These are phyloP conservation scores for Prolemur simus DNA, from an alignment of 2,113 vertebrate genomes.

Conservation along the genomic window DNA sequence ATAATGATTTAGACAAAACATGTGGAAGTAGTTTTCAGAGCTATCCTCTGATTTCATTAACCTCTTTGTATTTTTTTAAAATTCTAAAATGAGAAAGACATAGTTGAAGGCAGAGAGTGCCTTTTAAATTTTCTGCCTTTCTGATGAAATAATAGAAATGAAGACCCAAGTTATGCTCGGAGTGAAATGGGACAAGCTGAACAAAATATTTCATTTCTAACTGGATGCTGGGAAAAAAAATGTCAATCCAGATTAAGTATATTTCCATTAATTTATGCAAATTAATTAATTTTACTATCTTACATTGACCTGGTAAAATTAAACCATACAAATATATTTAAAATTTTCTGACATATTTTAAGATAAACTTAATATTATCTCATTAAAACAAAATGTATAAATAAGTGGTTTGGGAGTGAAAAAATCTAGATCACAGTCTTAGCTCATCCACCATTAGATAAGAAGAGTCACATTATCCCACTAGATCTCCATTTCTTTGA, in stretches of 20 bases:
- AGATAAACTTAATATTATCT: neutral
- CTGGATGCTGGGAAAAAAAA: neutral
- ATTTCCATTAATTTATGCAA: neutral
- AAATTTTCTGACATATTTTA: neutral
- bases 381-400: neutral
- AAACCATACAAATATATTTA: neutral
- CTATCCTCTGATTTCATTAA: neutral
- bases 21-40: neutral
- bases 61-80: neutral
- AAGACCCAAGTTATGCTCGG: neutral
- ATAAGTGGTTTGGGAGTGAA: neutral
- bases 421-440: neutral
- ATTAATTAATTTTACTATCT: constrained; percentile 39
- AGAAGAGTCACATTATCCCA: neutral
- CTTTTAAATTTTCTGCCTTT: constrained; percentile 10
- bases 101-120: neutral
- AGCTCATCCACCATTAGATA: neutral
- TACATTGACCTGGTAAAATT: neutral
- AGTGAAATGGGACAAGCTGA: neutral
- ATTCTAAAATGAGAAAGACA: neutral
- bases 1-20: neutral
- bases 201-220: neutral
- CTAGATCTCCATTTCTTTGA: neutral
- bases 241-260: neutral
- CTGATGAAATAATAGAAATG: neutral